Conservation (phyloP, 1,140 invertebrate species). For the Coelopa frigida region DNA sequence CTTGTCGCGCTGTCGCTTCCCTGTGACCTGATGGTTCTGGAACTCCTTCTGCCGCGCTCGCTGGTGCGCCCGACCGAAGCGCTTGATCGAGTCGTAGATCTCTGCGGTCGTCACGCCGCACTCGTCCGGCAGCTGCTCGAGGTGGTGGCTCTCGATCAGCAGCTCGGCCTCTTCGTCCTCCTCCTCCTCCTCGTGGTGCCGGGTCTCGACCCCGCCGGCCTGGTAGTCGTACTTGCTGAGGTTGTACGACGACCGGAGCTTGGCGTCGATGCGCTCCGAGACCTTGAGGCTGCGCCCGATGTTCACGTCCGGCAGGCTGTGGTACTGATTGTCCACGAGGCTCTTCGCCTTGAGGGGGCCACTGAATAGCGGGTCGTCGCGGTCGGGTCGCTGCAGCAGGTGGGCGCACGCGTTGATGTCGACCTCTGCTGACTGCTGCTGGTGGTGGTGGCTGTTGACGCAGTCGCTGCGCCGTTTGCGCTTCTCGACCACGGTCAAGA, state of each 20-base stretch:
- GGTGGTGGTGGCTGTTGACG: slow-evolving; percentile 5
- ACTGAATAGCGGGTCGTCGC: slow-evolving; percentile 7
- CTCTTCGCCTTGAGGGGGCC: slow-evolving; percentile 28
- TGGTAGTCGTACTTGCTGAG: slow-evolving; percentile 34
- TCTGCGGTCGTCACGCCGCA: slow-evolving; percentile 27
- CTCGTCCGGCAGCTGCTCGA: slow-evolving; percentile 1
- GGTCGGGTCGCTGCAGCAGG: neutral
- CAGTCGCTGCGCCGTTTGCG: slow-evolving; percentile 21
- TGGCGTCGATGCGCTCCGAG: slow-evolving; percentile 59
- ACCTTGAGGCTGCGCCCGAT: slow-evolving; percentile 57
- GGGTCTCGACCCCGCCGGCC: too few species aligned
- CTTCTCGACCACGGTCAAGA: slow-evolving; percentile 33
- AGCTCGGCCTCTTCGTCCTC: slow-evolving; percentile 30
- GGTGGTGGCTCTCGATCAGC: slow-evolving; percentile 2
- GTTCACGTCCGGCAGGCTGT: slow-evolving; percentile 59
- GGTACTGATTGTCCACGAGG: slow-evolving; percentile 55
- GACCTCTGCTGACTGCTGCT: neutral
- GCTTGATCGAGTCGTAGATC: slow-evolving; percentile 40
- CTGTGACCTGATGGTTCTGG: too few species aligned
- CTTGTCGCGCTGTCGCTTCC: too few species aligned
- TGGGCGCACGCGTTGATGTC: neutral
- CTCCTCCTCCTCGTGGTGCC: slow-evolving; percentile 5
- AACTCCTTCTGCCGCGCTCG: slow-evolving; percentile 28
- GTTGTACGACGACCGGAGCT: slow-evolving; percentile 49
- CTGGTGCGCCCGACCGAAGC: slow-evolving; percentile 39